phyloP scores from a whole-genome alignment of 2,797 vertebrate species.

The Bufotes viridis region DNA sequence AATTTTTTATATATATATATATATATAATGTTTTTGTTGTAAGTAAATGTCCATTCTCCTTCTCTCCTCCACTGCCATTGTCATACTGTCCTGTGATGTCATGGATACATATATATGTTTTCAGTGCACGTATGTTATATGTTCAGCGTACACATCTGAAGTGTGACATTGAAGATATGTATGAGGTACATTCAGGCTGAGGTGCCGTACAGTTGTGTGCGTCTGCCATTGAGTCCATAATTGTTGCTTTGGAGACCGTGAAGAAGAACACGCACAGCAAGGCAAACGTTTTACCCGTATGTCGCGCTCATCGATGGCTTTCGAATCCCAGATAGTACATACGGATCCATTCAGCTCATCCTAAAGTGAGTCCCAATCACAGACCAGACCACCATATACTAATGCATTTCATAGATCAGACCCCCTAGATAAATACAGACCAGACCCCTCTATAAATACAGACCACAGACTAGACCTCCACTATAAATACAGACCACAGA shows the following conservation, averaged over 20 bases:
- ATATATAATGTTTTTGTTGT: background rate
- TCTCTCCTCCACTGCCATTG: background rate
- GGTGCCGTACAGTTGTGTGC: background rate
- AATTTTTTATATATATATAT: background rate
- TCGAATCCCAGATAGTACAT: too few relatives aligned
- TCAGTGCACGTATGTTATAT: background rate
- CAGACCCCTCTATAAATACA: background rate
- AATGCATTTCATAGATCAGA: background rate
- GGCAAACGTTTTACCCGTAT: too few relatives aligned
- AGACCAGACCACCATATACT: background rate
- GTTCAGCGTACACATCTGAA: background rate
- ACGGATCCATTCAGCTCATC: background rate
- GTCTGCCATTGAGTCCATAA: background rate
- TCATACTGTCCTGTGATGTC: background rate
- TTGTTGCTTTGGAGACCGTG: too few relatives aligned
- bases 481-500: too few relatives aligned
- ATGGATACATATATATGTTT: background rate
- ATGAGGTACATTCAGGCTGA: too few relatives aligned
- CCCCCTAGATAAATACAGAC: background rate
- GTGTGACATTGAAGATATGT: background rate
- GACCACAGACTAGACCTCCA: too few relatives aligned
- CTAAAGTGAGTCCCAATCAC: background rate
- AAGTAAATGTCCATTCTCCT: slow-evolving; percentile 23
- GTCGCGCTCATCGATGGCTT: too few relatives aligned
- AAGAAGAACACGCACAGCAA: too few relatives aligned